Evolutionary conservation across 23 tunicate species (phyloP), one percentile per base, ranked within the genome.

Genomic region (Ciona savignyi): DNA sequence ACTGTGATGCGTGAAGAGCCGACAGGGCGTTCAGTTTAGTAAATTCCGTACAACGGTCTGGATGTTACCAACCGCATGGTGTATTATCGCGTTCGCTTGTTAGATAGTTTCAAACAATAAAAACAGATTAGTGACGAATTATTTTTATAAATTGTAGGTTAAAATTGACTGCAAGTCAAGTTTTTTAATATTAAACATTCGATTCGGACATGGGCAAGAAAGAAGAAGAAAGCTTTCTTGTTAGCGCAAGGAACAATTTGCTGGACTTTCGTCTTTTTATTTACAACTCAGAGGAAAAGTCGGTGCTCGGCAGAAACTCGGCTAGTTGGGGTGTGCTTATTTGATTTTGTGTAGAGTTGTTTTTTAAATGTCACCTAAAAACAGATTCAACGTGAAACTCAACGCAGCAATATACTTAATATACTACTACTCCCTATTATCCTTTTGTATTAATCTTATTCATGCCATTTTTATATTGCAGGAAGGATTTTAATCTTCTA

Each of bases 401-500:
- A 11, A n/a, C n/a, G n/a, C n/a, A n/a, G n/a, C n/a, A n/a, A n/a
- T n/a, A n/a, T n/a, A n/a, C n/a, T n/a, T n/a, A n/a, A n/a, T n/a
- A n/a, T n/a, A n/a, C n/a, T n/a, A n/a, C n/a, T n/a, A n/a, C n/a
- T n/a, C n/a, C n/a, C n/a, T n/a, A n/a, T n/a, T n/a, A n/a, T n/a
- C n/a, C n/a, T n/a, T 64, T 23, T 26, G 11, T 31, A 64, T 20
- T 21, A 24, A 6, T 23, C 67, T 70, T 25, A 32, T 70, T 3
- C 29, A 30, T 32, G 25, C 19, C 27, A 34, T 34, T 32, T 42
- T 75, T 81, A 49, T 70, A 34, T 79, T 78, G 32, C 62, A 90
- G 98, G 73, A 0, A 78, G 76, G 62, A 93, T 93, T 66, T 62
- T 77, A 25, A 28, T 93, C 69, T 93, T 93, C 73, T 93, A 93